Evolutionary conservation across 2,797 vertebrate species (phyloP).

Genomic region (Cynodonichthys magdalenae): DNA sequence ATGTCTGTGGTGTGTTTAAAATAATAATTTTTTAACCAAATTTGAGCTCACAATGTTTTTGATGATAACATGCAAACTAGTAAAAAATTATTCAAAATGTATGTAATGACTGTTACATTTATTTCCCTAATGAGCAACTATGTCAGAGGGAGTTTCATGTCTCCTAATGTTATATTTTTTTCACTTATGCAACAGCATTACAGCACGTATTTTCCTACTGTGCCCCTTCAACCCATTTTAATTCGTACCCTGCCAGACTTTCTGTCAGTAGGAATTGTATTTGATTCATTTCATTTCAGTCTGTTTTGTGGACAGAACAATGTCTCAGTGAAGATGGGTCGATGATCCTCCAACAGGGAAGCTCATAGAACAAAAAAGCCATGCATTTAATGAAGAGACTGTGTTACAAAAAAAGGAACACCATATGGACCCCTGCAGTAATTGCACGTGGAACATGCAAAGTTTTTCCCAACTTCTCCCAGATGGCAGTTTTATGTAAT

Average conservation of each 20-base stretch:
- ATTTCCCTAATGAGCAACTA: slow-evolving; percentile 48
- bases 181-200: slow-evolving; percentile 48
- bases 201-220: slow-evolving; percentile 32
- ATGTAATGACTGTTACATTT: slow-evolving; percentile 67
- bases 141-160: slow-evolving; percentile 42
- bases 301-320: slow-evolving; percentile 45
- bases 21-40: slow-evolving; percentile 20
- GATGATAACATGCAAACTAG: slow-evolving; percentile 45
- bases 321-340: slow-evolving; percentile 38
- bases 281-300: slow-evolving; percentile 43
- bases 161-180: slow-evolving; percentile 27
- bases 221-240: slow-evolving; percentile 27
- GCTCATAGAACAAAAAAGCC: slow-evolving; percentile 47
- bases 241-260: slow-evolving; percentile 44
- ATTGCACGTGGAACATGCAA: slow-evolving; percentile 48
- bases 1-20: slow-evolving; percentile 34
- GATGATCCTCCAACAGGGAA: slow-evolving; percentile 20
- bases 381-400: slow-evolving; percentile 51
- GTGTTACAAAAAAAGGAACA: slow-evolving; percentile 9
- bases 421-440: slow-evolving; percentile 49
- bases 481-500: slow-evolving; percentile 56
- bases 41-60: slow-evolving; percentile 34
- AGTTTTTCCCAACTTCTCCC: slow-evolving; percentile 37
- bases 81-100: slow-evolving; percentile 39
- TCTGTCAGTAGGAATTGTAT: slow-evolving; percentile 43